Evolutionary conservation across 2,888 invertebrate genomes (phyloP), one percentile per base, ranked within the genome.

Genomic region (Trissonchulus sp.): DNA sequence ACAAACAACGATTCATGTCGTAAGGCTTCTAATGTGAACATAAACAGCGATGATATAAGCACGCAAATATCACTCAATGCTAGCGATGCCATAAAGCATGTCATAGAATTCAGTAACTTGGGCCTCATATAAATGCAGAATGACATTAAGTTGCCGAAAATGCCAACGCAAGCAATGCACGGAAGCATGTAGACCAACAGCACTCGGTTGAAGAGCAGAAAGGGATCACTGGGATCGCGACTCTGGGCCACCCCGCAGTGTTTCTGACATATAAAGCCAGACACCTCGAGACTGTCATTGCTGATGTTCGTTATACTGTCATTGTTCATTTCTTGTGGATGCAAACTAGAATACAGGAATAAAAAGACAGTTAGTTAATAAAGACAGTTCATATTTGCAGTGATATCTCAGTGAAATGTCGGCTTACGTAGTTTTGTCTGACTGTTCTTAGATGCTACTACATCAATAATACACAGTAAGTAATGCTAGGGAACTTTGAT

Each of bases 131-230:
- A 83, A 37, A 82, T 79, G 77, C 81, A 81, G 28, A 81, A 80
- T 31, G 80, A 80, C n/a, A 83, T 72, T 34, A 78, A 69, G 76
- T 83, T 81, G 34, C 82, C 83, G 68, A 81, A 74, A 34, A 83
- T 72, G 3, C 83, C 83, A 74, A 83, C 77, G 38, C 78, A 71
- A 63, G 82, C 83, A 75, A 83, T 79, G 30, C 77, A n/a, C 2
- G 83, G 83, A 36, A 83, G 78, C n/a, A 81, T 60, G 68, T 81
- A 73, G 60, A 82, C 82, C 74, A 83, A 81, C 33, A 83, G 78
- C 38, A 80, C 31, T n/a, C 31, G 30, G 31, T 72, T 74, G 69
- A 35, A 74, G 15, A 73, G 15, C n/a, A 69, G 8, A n/a, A 69
- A 23, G 8, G 31, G 69, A 28, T 74, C 33, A 31, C 8, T 37